A percentile compares a stretch with the other conserved stretches of the same genome.
These are phyloP conservation scores for Ramphastos sulfuratus DNA, from an alignment of 2,113 vertebrate genomes.

Conservation along the genomic window DNA sequence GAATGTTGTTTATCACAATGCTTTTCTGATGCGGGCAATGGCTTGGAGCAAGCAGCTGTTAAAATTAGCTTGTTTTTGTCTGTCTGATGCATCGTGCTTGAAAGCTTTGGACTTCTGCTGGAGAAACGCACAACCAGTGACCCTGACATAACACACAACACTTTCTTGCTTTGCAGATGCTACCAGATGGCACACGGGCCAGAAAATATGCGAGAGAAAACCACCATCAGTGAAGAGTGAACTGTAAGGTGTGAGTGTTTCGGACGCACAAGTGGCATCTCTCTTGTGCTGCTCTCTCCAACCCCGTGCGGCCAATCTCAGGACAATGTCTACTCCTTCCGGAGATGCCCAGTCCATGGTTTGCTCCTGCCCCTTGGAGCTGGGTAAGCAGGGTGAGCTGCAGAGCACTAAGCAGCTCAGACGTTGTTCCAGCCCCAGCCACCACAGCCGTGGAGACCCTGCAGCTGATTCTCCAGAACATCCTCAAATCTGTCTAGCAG, in stretches of 20 bases:
- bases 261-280: not conserved
- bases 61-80: slow-evolving; percentile 48
- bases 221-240: not conserved
- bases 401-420: not conserved
- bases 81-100: not conserved
- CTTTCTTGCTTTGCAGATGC: slow-evolving; percentile 6
- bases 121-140: not conserved
- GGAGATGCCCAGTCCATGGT: not conserved
- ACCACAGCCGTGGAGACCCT: accelerated
- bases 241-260: not conserved
- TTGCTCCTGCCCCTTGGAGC: not conserved
- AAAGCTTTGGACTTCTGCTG: slow-evolving; percentile 14
- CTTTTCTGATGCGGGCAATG: slow-evolving; percentile 3
- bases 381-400: not conserved
- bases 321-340: not conserved
- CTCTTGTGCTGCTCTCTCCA: not conserved
- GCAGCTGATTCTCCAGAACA: not conserved
- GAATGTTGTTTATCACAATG: slow-evolving; percentile 7
- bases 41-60: slow-evolving; percentile 50
- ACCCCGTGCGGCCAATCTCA: not conserved
- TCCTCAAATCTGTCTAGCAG: not conserved
- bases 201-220: not conserved
- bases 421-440: not conserved
- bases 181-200: not conserved
- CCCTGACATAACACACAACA: not conserved